Percentiles rank a stretch among this genome's conserved stretches.
Evolutionary conservation across 1,140 invertebrate genomes (phyloP).

Genomic region (Magallana angulata): DNA sequence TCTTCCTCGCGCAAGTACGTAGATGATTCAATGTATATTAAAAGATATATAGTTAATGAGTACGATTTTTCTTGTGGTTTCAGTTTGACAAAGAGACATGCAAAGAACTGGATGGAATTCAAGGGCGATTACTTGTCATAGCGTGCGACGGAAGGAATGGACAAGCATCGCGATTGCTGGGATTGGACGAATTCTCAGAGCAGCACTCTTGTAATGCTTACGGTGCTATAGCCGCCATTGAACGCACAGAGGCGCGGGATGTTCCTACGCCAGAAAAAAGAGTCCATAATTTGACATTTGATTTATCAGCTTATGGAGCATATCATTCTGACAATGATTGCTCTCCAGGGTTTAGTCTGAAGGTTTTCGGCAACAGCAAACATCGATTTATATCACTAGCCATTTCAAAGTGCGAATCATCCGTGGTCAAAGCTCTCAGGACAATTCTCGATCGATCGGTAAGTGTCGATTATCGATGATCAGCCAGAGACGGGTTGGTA

Average conservation of each 20-base stretch:
- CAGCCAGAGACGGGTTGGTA: too few species aligned
- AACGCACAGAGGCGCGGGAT: conserved; percentile 66
- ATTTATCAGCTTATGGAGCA: conserved; percentile 73
- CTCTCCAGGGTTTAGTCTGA: conserved; percentile 72
- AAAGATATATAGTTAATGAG: too few species aligned
- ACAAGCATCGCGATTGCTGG: conserved; percentile 67
- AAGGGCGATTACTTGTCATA: conserved; percentile 71
- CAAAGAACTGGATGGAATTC: conserved; percentile 66
- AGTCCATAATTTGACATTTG: conserved; percentile 75
- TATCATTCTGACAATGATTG: conserved; percentile 64
- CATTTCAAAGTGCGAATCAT: conserved; percentile 73
- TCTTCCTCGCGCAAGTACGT: too few species aligned
- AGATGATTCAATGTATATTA: too few species aligned
- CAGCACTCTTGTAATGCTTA: conserved; percentile 73
- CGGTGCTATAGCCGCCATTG: conserved; percentile 75
- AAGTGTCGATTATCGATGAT: conserved; percentile 51
- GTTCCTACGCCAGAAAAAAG: conserved; percentile 73
- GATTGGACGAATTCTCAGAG: conserved; percentile 74
- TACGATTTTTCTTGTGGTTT: conserved; percentile 49
- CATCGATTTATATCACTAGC: conserved; percentile 73
- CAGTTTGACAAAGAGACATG: conserved; percentile 72
- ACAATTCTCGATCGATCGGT: conserved; percentile 77
- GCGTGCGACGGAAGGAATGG: conserved; percentile 75
- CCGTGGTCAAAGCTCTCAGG: conserved; percentile 71
- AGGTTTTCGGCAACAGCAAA: conserved; percentile 75